A percentile compares a stretch with the other conserved stretches of the same genome.
These are phyloP conservation scores for Euphydryas editha DNA, from an alignment of 2,888 invertebrate genomes.

Conservation along the genomic window DNA sequence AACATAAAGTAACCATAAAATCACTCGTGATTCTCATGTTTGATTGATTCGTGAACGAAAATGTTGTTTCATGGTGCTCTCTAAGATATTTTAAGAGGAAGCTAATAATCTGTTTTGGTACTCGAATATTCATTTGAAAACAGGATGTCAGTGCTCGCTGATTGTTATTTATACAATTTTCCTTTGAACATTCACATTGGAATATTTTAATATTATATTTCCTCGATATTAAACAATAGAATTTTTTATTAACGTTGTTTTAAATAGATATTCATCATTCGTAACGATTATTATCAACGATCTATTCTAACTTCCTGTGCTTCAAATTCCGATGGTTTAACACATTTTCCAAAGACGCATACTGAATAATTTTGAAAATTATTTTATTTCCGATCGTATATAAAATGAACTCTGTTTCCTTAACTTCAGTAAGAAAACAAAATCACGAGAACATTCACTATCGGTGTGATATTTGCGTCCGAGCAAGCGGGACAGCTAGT, in stretches of 20 bases:
- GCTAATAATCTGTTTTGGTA: slow-evolving; percentile 16
- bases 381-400: not conserved
- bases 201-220: slow-evolving; percentile 16
- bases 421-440: slow-evolving; percentile 29
- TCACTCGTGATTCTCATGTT: slow-evolving; percentile 18
- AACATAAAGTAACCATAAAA: slow-evolving; percentile 24
- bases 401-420: slow-evolving; percentile 12
- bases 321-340: not conserved
- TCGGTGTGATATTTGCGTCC: slow-evolving; percentile 40
- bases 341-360: slow-evolving; percentile 1
- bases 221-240: slow-evolving; percentile 18
- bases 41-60: slow-evolving; percentile 14
- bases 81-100: slow-evolving; percentile 14
- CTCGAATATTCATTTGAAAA: slow-evolving; percentile 18
- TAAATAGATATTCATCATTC: slow-evolving; percentile 19
- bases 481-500: slow-evolving; percentile 53
- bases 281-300: slow-evolving; percentile 16
- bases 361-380: not conserved
- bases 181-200: slow-evolving; percentile 5
- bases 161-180: slow-evolving; percentile 19
- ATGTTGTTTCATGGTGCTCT: slow-evolving; percentile 14
- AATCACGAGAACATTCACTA: slow-evolving; percentile 10
- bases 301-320: slow-evolving; percentile 26
- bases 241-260: slow-evolving; percentile 19
- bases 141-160: slow-evolving; percentile 13